Base-by-base conservation (phyloP, 2,888 invertebrate genomes). In the Drosophila ochracea region DNA sequence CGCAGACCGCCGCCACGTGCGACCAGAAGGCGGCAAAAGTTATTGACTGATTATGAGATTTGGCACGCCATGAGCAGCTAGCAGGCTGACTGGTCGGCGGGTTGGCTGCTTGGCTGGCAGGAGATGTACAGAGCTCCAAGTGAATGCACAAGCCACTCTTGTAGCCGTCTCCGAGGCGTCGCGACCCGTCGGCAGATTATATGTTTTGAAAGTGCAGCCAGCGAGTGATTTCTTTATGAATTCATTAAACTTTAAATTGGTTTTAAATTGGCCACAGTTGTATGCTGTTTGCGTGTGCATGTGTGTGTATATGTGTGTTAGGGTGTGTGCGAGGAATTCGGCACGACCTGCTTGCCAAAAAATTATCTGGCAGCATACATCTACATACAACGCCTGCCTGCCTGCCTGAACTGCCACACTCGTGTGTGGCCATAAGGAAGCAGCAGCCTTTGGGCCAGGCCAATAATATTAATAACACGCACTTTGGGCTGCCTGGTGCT, bases 11-110 rank as follows among this genome's bases (percentile, higher is more conserved):
- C 73, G 89, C 89, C 89, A 89, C 89, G 89, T 89, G 89, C 89
- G 83, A 75, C 82, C 79, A 77, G 74, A 82, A 87, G 90, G 88
- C 85, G 90, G 85, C 85, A 89, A 89, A 89, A 89, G 88, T 91
- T 91, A 89, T 89, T 89, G 89, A 89, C 89, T 89, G 89, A 89
- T 91, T 89, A 89, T 89, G 91, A 91, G 91, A 89, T 89, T 89
- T 89, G 89, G 89, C 89, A 89, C 91, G 89, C 89, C 90, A 89
- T 84, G 76, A 68, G 58, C 52, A 25, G 47, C 47, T 47, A 47
- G 47, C 68, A 50, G 58, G 71, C 55, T 19, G 35, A 28, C 19
- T 28, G 47, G 47, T 25, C 9, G 47, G 25, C 47, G 47, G 47
- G 4, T 21, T 21, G 21, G 37, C 28, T 19, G 55, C 5, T 35